These are phyloP conservation scores for Arctocebus calabarensis DNA, from an alignment of 2,797 vertebrate species.

Conservation along the genomic window DNA sequence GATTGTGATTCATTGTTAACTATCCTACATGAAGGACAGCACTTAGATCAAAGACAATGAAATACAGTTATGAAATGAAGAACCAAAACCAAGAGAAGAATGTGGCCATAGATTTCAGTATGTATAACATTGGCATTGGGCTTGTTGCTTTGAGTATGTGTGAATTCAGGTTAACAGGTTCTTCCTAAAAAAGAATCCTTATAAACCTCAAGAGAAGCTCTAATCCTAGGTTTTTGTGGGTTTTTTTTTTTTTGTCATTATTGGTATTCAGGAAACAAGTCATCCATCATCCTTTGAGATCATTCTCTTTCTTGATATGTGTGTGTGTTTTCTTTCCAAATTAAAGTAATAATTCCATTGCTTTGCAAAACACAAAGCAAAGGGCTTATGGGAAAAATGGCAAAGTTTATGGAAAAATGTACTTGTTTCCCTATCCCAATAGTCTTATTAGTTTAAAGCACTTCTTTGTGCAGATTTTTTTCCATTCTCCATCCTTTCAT, in stretches of 20 bases:
- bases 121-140: not conserved
- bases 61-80: constrained; percentile 31
- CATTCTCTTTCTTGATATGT: not conserved
- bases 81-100: constrained; percentile 8
- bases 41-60: constrained; percentile 12
- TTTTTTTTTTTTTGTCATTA: constrained; percentile 7
- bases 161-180: not conserved
- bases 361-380: constrained; percentile 60
- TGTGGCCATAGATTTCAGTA: not conserved
- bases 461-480: constrained; percentile 21
- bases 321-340: constrained; percentile 11
- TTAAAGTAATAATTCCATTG: constrained; percentile 34
- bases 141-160: not conserved
- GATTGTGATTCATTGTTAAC: not conserved
- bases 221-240: not conserved
- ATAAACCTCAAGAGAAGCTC: not conserved
- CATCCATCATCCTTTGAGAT: constrained; percentile 25
- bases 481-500: not conserved
- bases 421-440: not conserved
- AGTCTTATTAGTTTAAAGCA: constrained; percentile 51
- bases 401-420: constrained; percentile 11
- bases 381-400: constrained; percentile 13
- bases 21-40: constrained; percentile 20
- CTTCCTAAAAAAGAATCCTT: constrained; percentile 28
- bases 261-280: constrained; percentile 20